phyloP scores from a whole-genome alignment of 2,888 invertebrate genomes.

The Lasioglossum villosulum region DNA sequence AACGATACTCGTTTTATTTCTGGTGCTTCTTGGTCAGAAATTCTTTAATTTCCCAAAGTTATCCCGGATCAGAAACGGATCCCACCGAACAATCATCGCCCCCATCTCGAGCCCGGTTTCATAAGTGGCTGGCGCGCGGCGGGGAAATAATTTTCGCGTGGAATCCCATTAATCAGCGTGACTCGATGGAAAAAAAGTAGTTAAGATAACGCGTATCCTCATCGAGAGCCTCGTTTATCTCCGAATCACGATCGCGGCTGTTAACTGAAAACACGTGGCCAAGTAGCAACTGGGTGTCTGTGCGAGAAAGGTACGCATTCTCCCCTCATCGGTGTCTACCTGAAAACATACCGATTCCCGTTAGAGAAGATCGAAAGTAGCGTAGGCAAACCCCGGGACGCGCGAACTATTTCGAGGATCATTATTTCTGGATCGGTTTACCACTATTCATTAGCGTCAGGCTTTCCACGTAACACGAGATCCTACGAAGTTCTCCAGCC shows the following conservation, averaged over 20 bases:
- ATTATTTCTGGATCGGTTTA: constrained; percentile 75
- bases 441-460: constrained; percentile 73
- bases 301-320: constrained; percentile 4
- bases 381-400: constrained; percentile 46
- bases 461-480: constrained; percentile 71
- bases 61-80: not conserved
- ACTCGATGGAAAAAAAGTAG: constrained; percentile 55
- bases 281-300: constrained; percentile 1
- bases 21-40: not conserved
- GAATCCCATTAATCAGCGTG: constrained; percentile 62
- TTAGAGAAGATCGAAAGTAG: constrained; percentile 61
- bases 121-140: constrained; percentile 21
- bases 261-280: constrained; percentile 58
- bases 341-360: constrained; percentile 59
- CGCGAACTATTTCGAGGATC: constrained; percentile 69
- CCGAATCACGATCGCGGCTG: constrained; percentile 53
- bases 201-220: constrained; percentile 44
- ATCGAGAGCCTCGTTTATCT: constrained; percentile 46
- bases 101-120: constrained; percentile 24
- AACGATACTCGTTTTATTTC: not conserved
- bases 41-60: not conserved
- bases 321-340: not conserved
- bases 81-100: constrained; percentile 19
- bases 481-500: constrained; percentile 46
- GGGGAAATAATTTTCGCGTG: constrained; percentile 50